Evolutionary conservation across 2,113 vertebrate genomes (phyloP).

Genomic region (Mobula hypostoma): DNA sequence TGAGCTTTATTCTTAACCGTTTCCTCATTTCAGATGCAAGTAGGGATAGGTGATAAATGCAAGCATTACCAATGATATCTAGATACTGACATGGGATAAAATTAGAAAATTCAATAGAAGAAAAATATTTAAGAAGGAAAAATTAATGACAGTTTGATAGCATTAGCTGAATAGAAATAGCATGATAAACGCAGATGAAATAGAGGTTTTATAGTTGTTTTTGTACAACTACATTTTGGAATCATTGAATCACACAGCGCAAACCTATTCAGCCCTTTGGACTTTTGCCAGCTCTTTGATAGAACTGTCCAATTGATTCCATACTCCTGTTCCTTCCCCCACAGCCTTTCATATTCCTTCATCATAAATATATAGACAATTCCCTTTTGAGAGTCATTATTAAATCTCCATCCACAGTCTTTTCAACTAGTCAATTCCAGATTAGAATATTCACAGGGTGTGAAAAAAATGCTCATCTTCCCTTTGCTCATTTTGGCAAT

Average conservation of each 20-base stretch:
- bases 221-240: not conserved
- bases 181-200: not conserved
- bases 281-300: not conserved
- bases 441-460: not conserved
- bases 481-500: not conserved
- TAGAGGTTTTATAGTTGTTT: not conserved
- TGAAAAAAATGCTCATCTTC: not conserved
- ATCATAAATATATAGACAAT: not conserved
- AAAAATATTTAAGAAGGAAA: not conserved
- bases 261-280: not conserved
- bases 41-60: no score
- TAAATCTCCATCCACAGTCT: not conserved
- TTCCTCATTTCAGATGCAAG: no score
- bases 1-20: no score
- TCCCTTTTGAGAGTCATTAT: not conserved
- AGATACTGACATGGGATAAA: not conserved
- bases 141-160: not conserved
- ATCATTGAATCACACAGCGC: not conserved
- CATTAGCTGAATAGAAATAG: not conserved
- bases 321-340: not conserved
- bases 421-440: not conserved
- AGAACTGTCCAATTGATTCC: not conserved
- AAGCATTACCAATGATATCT: not conserved
- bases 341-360: not conserved
- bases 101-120: not conserved